Conservation (phyloP, 2,888 invertebrate species). For the Cephus pygmeus region DNA sequence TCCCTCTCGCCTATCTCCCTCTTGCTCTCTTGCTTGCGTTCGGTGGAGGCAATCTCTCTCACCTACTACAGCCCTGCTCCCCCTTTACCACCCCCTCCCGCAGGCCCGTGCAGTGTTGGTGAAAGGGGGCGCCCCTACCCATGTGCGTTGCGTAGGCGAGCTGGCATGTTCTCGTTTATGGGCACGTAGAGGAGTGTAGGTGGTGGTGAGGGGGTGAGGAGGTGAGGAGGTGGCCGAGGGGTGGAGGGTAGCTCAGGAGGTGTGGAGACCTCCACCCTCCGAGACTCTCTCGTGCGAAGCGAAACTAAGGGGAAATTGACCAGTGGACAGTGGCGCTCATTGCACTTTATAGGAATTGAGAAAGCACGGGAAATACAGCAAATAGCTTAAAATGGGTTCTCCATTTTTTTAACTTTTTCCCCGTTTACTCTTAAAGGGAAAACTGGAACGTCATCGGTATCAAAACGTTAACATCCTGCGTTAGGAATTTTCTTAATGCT, state of each 20-base stretch:
- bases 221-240: slow-evolving; percentile 35
- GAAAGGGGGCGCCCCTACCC: not conserved
- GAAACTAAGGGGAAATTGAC: slow-evolving; percentile 62
- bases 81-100: not conserved
- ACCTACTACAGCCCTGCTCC: not conserved
- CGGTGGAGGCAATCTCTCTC: not conserved
- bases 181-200: slow-evolving; percentile 39
- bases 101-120: not conserved
- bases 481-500: not conserved
- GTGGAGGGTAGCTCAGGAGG: slow-evolving; percentile 22
- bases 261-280: slow-evolving; percentile 43
- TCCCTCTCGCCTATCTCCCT: not conserved
- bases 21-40: not conserved
- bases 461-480: not conserved
- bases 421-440: not conserved
- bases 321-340: slow-evolving; percentile 59
- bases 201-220: slow-evolving; percentile 36
- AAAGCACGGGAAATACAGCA: not conserved
- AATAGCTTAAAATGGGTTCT: not conserved
- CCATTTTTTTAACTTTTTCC: not conserved
- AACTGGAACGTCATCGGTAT: not conserved
- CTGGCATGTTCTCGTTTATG: slow-evolving; percentile 39
- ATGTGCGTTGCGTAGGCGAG: not conserved
- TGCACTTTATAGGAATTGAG: slow-evolving; percentile 4
- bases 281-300: slow-evolving; percentile 34